Conservation (phyloP, 2,888 invertebrate species). For the Phlogophora meticulosa region DNA sequence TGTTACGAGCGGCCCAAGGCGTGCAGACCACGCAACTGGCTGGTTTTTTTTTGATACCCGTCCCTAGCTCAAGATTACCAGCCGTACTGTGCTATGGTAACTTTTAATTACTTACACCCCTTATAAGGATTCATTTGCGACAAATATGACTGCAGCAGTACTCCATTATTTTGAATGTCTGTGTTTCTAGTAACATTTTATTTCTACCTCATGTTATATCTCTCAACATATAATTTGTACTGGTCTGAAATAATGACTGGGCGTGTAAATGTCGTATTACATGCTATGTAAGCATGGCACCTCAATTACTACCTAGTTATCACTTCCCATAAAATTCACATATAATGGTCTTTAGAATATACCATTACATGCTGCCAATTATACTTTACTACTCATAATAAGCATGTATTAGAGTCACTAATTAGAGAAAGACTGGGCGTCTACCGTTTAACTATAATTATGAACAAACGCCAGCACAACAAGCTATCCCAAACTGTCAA, state of each 20-base stretch:
- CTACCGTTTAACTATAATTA: constrained; percentile 1
- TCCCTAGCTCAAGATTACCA: neutral
- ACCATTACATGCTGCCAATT: neutral
- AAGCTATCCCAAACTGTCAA: too few species aligned
- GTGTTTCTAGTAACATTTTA: neutral
- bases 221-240: constrained; percentile 1
- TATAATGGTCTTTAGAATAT: neutral
- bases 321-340: constrained; percentile 9
- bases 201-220: neutral
- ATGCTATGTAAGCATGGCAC: constrained; percentile 24
- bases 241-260: constrained; percentile 16
- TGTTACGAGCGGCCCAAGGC: too few species aligned
- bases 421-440: neutral
- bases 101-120: neutral
- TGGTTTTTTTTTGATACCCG: neutral
- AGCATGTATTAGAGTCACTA: constrained; percentile 7
- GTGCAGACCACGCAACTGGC: too few species aligned
- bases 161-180: neutral
- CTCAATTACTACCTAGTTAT: constrained; percentile 19
- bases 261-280: constrained; percentile 1
- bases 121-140: neutral
- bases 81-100: neutral
- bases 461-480: too few species aligned
- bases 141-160: neutral
- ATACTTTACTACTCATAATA: constrained; percentile 19